Base-by-base conservation (phyloP, 2,888 invertebrate genomes). In the Philereme transversata region DNA sequence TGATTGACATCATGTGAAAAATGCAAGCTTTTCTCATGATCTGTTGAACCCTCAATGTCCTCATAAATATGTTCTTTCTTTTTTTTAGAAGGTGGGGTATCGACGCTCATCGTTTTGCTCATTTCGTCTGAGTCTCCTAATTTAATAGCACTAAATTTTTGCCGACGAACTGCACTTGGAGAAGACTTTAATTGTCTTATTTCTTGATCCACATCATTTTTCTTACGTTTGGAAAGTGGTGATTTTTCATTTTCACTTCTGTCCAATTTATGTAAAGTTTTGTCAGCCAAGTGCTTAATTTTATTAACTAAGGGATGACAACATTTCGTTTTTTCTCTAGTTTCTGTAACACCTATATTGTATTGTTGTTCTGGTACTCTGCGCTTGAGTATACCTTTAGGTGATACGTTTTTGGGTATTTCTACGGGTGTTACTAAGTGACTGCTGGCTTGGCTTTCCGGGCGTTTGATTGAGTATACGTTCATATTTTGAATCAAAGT, bases 281-380 rank as follows among this genome's bases (percentile, higher is more conserved):
- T 93, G 71, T 94, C 95, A 11, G 94, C 95, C 84, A 94, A 90
- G 69, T 93, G 94, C 81, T 93, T 94, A 33, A 94, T 89, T 84
- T 95, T 94, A 78, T 94, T 94, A 69, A 94, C 95, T 59, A 94
- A 87, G 36, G 94, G 94, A 76, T 94, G 94, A 78, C 94, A 94
- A 73, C 92, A 93, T 79, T 93, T 92, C 35, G 90, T 90, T 81
- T 93, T 93, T 70, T 90, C 90, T 38, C 92, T 82, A 10, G 90
- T 87, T 77, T 92, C 92, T 50, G 91, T 84, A 34, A 89, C 80
- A 47, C 87, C 87, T 60, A 90, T 86, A 41, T 71, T 81, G 56
- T 86, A 88, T 66, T 85, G 83, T 70, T 82, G 84, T 70, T 89
- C 90, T 48, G 91, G 89, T 60, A 86, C 82, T 48, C 88, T 83